Evolutionary conservation across 2,888 invertebrate genomes (phyloP), one percentile per base, ranked within the genome.

Genomic region (Netelia melanura): DNA sequence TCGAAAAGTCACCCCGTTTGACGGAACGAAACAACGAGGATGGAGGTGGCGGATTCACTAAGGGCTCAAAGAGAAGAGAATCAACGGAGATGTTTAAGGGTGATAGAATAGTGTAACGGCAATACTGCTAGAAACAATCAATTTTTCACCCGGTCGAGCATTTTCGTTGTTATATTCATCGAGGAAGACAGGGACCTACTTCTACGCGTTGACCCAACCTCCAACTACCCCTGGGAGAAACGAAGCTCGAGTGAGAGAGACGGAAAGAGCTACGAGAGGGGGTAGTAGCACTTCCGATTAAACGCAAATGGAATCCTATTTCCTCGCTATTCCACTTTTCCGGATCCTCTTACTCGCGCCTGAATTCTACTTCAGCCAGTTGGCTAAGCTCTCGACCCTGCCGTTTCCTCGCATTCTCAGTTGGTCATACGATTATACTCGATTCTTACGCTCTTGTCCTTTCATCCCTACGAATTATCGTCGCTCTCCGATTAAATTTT

Each of bases 251-350:
- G 58, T 17, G 64, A 11, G 65, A 58, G 64, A 10, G 65, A 58
- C 54, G 17, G n/a, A 48, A 54, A 58, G 21, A 6, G 17, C 8
- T 21, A 58, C 1, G 62, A 38, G 54, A 43, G 71, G 70, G 72
- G 71, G 44, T 78, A 67, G 81, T 76, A 72, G 82, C 74, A 87
- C 88, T 88, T 89, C 85, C 87, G 88, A 88, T 87, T 87, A 87
- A 86, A 88, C 88, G 86, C 87, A 87, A 89, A 89, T 88, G 86
- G 86, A 88, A 89, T 90, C 84, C 88, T 86, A 86, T 89, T 88
- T 87, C 86, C 88, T 87, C 85, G 86, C 87, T 89, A 88, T 87
- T 88, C 87, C 87, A 84, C 81, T 87, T 84, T 83, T 85, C 79
- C 85, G 82, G 70, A 82, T 82, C 82, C 82, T 80, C 82, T 85